These are phyloP conservation scores for Indri indri DNA, from an alignment of 2,113 vertebrate genomes.

Conservation along the genomic window DNA sequence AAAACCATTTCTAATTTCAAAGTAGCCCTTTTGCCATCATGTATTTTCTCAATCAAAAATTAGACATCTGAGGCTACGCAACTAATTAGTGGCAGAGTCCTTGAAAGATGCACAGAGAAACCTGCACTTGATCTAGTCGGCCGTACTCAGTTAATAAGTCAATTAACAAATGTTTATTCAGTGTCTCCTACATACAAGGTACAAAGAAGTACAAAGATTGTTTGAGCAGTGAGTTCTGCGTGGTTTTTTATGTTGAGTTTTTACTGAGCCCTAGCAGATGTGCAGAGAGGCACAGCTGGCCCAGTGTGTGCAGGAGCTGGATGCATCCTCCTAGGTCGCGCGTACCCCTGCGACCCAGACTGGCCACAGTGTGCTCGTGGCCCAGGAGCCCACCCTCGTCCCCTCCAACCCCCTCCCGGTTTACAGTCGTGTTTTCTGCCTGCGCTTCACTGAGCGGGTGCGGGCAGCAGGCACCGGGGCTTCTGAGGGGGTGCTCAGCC, in stretches of 20 bases:
- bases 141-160: neutral
- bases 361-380: neutral
- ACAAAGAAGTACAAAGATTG: neutral
- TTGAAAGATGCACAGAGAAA: neutral
- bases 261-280: no score
- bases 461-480: no score
- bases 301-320: neutral
- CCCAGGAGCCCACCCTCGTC: no score
- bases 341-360: neutral
- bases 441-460: no score
- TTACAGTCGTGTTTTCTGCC: rapidly evolving
- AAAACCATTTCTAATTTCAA: neutral
- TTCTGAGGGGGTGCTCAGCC: neutral
- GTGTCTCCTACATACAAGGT: neutral
- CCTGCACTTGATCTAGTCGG: neutral
- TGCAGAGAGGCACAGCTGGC: neutral
- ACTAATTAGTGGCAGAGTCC: slow-evolving; percentile 33
- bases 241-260: neutral
- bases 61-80: neutral
- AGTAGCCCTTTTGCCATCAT: slow-evolving; percentile 36
- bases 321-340: neutral
- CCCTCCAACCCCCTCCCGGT: rapidly evolving
- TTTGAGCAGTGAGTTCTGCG: neutral
- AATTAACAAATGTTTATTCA: slow-evolving; percentile 7
- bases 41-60: slow-evolving; percentile 39